These are phyloP conservation scores for Nicator chloris DNA, from an alignment of 2,113 vertebrate species.

Conservation along the genomic window DNA sequence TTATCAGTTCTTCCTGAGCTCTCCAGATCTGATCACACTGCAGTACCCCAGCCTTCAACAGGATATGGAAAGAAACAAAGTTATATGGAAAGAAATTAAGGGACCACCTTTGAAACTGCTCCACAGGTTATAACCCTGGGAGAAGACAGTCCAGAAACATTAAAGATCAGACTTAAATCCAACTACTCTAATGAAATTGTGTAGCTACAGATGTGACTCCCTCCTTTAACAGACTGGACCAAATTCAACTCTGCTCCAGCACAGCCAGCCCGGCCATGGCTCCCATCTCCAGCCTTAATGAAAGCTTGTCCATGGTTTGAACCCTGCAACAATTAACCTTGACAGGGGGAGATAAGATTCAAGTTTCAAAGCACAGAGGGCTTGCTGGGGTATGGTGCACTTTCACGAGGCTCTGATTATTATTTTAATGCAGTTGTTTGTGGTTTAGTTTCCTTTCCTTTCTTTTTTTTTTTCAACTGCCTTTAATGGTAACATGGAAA, in stretches of 20 bases:
- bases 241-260: not conserved
- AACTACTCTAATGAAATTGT: not conserved
- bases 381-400: not conserved
- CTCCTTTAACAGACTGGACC: not conserved
- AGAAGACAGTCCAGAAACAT: not conserved
- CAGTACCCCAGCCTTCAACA: not conserved
- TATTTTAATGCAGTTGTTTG: constrained; percentile 47
- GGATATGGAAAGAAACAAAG: not conserved
- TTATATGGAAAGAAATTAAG: not conserved
- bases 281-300: not conserved
- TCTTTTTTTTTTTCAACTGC: no score
- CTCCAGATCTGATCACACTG: not conserved
- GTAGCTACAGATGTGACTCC: not conserved
- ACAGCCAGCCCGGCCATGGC: not conserved
- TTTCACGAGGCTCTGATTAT: constrained; percentile 37
- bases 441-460: not conserved
- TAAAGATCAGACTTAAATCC: not conserved
- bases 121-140: not conserved
- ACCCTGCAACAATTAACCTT: constrained; percentile 40
- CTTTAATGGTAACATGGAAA: not conserved
- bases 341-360: constrained; percentile 31
- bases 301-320: constrained; percentile 42
- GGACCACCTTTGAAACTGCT: not conserved
- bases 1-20: not conserved
- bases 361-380: constrained; percentile 25